Base-by-base conservation (phyloP, 1,140 invertebrate species). In the Lerema accius region DNA sequence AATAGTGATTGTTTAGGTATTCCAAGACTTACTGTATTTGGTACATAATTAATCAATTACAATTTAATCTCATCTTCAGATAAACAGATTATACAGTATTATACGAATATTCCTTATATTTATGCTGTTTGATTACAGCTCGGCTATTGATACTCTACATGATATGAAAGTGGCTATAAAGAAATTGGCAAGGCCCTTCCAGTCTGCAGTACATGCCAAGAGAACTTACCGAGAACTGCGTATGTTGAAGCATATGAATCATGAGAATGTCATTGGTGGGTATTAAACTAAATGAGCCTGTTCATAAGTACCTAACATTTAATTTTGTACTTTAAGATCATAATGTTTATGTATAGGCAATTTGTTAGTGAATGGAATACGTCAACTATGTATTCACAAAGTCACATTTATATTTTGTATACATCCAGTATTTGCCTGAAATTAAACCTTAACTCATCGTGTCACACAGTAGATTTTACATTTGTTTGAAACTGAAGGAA, bases 191-290 rank as follows among this genome's bases (percentile, higher is more conserved):
- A 93, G 98, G 62, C 98, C 99, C 28, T 99, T 99, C 91, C 98
- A 99, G 87, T 98, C 98, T 62, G 97, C 97, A 15, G 98, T 99
- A 23, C 99, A 99, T 92, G 99, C 99, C 10, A 99, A 99, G 91
- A 93, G 99, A 68, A 99, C 99, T 2, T 99, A 99, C 83, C 93
- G 99, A 59, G 99, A 99, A 90, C 93, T 99, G 65, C 94, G 97
- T 50, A 95, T 99, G 91, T 94, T 99, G 50, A 99, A 99, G 87
- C 97, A 99, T 76, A 99, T 99, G 95, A 98, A 99, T 89, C 99
- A 99, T 93, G 98, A 99, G 92, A 99, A 99, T 95, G 98, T 99
- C 89, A 96, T 94, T 67, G 93, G 91, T 91, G 50, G 58, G 78
- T 78, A 48, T 37, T 40, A 17, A 14, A n/a, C n/a, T 13, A 5